Base-by-base conservation (phyloP, 2,797 vertebrate species). In the Lemur catta region DNA sequence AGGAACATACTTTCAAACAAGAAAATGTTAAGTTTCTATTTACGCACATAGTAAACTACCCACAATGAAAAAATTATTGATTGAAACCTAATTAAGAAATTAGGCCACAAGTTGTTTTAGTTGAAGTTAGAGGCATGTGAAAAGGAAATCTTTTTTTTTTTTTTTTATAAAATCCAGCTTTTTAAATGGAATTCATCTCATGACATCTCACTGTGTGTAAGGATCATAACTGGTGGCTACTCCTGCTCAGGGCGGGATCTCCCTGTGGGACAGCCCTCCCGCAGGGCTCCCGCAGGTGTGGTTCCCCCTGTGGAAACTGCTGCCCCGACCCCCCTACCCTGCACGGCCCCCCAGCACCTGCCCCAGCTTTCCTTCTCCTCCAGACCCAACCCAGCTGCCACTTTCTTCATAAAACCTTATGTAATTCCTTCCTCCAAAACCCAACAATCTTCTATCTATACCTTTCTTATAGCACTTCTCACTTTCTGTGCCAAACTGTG, bases 1-100 rank as follows among this genome's bases (percentile, higher is more conserved):
- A 71, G 63, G 81, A 85, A 84, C 30, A 7, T 35, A 24, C 33
- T 76, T 63, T 61, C 82, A 61, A 80, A 55, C 4, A 12, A 12
- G 63, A 69, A 90, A 35, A 63, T 46, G 59, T 1, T 55, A 67
- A 26, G 80, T 91, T 88, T 71, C 33, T 28, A 22, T 41, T 85
- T 41, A 43, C 13, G 14, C 9, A 43, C 22, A 26, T 55, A 43
- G 28, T 57, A 95, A 74, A 20, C 17, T 52, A 82, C 69, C 38
- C 50, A 52, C 12, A 22, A 13, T 12, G 61, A 18, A 7, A 81
- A 80, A 79, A 85, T 65, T 63, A 69, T 38, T 22, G 46, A 26
- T 22, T 65, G 65, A 93, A 91, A 85, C 5, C n/a, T 50, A 72
- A 65, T 41, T 82, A 52, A 78, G 52, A 74, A 72, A 79, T 74